A percentile compares a stretch with the other conserved stretches of the same genome.
These are phyloP conservation scores for Xanthorhoe designata DNA, from an alignment of 2,888 invertebrate genomes.

Conservation along the genomic window DNA sequence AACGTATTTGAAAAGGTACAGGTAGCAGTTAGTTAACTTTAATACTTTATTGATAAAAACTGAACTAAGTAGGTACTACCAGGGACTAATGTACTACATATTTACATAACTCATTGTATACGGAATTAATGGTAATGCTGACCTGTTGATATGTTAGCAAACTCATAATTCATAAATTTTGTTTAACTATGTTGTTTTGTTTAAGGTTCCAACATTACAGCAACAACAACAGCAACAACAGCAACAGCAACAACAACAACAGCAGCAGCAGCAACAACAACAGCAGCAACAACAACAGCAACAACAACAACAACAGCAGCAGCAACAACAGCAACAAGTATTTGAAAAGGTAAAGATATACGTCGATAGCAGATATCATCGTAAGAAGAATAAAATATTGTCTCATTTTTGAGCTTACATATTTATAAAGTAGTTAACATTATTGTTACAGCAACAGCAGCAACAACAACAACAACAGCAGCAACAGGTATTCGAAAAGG, in stretches of 20 bases:
- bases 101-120: too few species aligned
- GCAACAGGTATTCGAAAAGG: conserved; percentile 46
- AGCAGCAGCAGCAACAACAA: conserved; percentile 48
- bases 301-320: conserved; percentile 61
- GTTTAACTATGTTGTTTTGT: background rate
- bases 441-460: conserved; percentile 66
- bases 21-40: conserved; percentile 53
- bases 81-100: too few species aligned
- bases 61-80: too few species aligned
- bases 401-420: conserved; percentile 62
- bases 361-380: background rate
- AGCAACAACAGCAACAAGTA: conserved; percentile 76
- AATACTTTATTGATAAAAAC: too few species aligned
- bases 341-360: conserved; percentile 34
- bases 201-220: conserved; percentile 59
- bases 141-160: too few species aligned
- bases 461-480: conserved; percentile 66
- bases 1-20: conserved; percentile 54
- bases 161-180: too few species aligned
- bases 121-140: too few species aligned
- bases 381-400: background rate
- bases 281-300: conserved; percentile 53
- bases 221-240: conserved; percentile 56
- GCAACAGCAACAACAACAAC: conserved; percentile 56
- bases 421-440: conserved; percentile 50